Base-by-base conservation (phyloP, 2,888 invertebrate genomes). In the Autographa pulchrina region DNA sequence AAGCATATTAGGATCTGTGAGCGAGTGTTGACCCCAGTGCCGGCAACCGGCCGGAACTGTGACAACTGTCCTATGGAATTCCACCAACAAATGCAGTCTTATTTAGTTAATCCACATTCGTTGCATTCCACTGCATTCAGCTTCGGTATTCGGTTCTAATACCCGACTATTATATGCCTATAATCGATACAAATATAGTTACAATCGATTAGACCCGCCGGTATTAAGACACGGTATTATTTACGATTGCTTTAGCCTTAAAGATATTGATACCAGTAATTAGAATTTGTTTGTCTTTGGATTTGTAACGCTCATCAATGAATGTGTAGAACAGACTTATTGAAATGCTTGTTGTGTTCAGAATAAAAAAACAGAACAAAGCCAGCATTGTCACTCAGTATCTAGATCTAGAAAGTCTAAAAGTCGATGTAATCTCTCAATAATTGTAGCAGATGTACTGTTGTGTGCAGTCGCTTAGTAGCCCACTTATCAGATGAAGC, bases 31-130 rank as follows among this genome's bases (percentile, higher is more conserved):
- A 68, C 81, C 77, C 69, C 62, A 35, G 61, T 69, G 72, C 72
- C 65, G 78, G 74, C 76, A 79, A 63, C 74, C 68, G 86, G 82
- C 83, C 88, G 87, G 88, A 88, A 86, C 86, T 79, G 60, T 85
- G 86, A 82, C 85, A 81, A 77, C 78, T 74, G 74, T 68, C 73
- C 73, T 81, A 81, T 72, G 80, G 80, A 88, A 88, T 88, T 85
- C 79, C 69, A 78, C 76, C 75, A 75, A 80, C 77, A 66, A 80
- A 75, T 74, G 74, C 74, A 70, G 70, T 80, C 82, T 77, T 84
- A 82, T 83, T 83, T 77, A 79, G 83, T 77, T 77, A 75, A 79
- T 81, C 83, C 71, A 78, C 78, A 84, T 87, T 85, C 75, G 68
- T 82, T 52, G 70, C 80, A 84, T 87, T 82, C 84, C 70, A 70